phyloP scores from a whole-genome alignment of 2,888 invertebrate genomes.

The Pseudococcus viburni region DNA sequence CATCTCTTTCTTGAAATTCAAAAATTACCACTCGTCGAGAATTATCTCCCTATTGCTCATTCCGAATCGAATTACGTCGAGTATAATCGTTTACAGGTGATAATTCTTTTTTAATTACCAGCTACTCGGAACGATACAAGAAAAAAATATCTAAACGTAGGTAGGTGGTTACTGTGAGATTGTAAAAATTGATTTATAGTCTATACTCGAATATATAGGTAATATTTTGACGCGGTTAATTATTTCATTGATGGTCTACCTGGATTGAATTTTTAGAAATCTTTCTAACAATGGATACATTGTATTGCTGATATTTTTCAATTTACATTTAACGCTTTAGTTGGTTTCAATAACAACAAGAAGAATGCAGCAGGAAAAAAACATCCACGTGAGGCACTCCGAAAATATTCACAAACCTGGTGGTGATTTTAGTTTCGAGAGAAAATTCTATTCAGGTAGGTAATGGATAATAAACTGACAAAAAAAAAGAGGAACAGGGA shows the following conservation, averaged over 20 bases:
- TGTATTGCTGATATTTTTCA: constrained; percentile 40
- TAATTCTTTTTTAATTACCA: background rate
- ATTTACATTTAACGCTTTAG: constrained; percentile 50
- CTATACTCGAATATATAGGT: background rate
- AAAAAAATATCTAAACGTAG: background rate
- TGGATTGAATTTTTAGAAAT: constrained; percentile 34
- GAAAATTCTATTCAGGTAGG: constrained; percentile 40
- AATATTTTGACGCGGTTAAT: constrained; percentile 26
- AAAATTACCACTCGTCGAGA: background rate
- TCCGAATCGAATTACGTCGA: background rate
- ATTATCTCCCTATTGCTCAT: background rate
- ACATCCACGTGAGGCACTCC: background rate
- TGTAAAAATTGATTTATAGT: constrained; percentile 29
- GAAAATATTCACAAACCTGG: constrained; percentile 3
- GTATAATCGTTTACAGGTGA: background rate
- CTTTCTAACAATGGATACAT: constrained; percentile 38
- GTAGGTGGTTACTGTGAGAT: background rate
- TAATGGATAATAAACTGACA: constrained; percentile 20
- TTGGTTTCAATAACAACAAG: constrained; percentile 34
- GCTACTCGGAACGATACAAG: background rate
- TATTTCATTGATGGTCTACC: constrained; percentile 34
- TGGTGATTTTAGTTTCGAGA: constrained; percentile 42
- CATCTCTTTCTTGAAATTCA: background rate
- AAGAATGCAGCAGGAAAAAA: constrained; percentile 1
- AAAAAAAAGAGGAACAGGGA: constrained; percentile 7